These are phyloP conservation scores for Eulemur mongoz DNA, from an alignment of 2,797 vertebrate species.

Conservation along the genomic window DNA sequence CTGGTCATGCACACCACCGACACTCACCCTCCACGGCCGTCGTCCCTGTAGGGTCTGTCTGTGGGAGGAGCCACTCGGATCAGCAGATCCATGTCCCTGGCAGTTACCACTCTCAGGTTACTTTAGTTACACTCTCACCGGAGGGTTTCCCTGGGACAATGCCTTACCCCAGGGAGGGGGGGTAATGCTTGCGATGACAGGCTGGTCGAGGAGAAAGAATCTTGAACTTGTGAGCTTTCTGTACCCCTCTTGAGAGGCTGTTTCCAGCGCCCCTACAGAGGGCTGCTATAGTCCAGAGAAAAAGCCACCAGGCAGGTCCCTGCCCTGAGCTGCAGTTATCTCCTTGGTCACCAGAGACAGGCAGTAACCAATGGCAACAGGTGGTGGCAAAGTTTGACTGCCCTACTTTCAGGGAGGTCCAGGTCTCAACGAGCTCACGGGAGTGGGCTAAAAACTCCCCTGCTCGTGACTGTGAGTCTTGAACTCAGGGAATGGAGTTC, in stretches of 20 bases:
- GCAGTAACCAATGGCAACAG: rapidly evolving
- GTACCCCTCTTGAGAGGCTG: not conserved
- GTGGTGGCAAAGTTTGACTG: too few species aligned
- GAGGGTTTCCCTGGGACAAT: not conserved
- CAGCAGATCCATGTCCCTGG: not conserved
- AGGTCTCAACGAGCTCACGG: rapidly evolving
- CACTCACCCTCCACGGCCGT: rapidly evolving
- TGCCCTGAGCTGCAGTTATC: not conserved
- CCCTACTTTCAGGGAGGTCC: not conserved
- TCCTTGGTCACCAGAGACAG: not conserved
- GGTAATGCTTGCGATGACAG: not conserved
- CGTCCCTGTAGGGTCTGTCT: not conserved
- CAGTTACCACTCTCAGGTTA: not conserved
- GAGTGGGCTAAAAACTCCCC: not conserved
- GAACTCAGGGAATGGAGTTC: not conserved
- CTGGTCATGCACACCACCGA: rapidly evolving
- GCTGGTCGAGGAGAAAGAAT: not conserved
- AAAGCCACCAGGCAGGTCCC: not conserved
- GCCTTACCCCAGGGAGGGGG: too few species aligned
- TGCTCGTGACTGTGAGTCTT: not conserved
- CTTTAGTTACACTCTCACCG: not conserved
- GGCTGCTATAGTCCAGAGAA: not conserved
- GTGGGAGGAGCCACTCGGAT: rapidly evolving
- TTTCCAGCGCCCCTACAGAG: not conserved
- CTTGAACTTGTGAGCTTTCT: not conserved